phyloP scores from a whole-genome alignment of 1,140 invertebrate species.

The Drosophila bocqueti region DNA sequence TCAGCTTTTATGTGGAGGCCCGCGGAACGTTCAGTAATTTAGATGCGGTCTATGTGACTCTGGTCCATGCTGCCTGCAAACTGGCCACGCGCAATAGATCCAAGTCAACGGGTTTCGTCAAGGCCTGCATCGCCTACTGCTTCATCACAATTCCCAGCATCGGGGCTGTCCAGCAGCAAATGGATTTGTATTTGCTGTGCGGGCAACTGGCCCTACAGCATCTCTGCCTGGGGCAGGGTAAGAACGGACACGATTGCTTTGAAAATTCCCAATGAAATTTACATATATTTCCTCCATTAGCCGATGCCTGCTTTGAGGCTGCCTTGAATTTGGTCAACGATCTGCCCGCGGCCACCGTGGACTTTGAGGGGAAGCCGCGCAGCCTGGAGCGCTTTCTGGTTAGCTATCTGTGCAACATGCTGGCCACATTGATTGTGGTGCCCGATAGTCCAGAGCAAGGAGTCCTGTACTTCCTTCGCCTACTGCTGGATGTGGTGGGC shows the following conservation, averaged over 20 bases:
- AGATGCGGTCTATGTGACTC: slow-evolving; percentile 92
- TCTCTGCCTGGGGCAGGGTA: slow-evolving; percentile 93
- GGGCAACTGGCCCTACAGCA: slow-evolving; percentile 96
- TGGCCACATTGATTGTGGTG: slow-evolving; percentile 93
- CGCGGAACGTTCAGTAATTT: slow-evolving; percentile 95
- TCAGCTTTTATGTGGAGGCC: slow-evolving; percentile 97
- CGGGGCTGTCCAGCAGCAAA: slow-evolving; percentile 89
- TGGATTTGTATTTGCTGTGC: slow-evolving; percentile 94
- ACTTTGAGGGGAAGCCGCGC: slow-evolving; percentile 91
- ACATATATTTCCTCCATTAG: slow-evolving; percentile 86
- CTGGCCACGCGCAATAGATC: slow-evolving; percentile 91
- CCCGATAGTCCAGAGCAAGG: slow-evolving; percentile 95
- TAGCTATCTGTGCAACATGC: slow-evolving; percentile 91
- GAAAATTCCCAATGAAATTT: slow-evolving; percentile 15
- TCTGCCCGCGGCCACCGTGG: slow-evolving; percentile 90
- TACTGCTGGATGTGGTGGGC: slow-evolving; percentile 91
- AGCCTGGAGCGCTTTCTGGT: slow-evolving; percentile 90
- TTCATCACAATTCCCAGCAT: slow-evolving; percentile 98
- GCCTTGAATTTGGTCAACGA: slow-evolving; percentile 92
- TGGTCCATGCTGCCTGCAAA: slow-evolving; percentile 94
- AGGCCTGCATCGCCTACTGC: slow-evolving; percentile 97
- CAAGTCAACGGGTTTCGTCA: slow-evolving; percentile 89
- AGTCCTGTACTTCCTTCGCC: slow-evolving; percentile 91
- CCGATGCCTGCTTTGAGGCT: slow-evolving; percentile 97
- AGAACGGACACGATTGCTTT: neutral